Conservation (phyloP, 2,113 vertebrate species). For the Ornithorhynchus anatinus region DNA sequence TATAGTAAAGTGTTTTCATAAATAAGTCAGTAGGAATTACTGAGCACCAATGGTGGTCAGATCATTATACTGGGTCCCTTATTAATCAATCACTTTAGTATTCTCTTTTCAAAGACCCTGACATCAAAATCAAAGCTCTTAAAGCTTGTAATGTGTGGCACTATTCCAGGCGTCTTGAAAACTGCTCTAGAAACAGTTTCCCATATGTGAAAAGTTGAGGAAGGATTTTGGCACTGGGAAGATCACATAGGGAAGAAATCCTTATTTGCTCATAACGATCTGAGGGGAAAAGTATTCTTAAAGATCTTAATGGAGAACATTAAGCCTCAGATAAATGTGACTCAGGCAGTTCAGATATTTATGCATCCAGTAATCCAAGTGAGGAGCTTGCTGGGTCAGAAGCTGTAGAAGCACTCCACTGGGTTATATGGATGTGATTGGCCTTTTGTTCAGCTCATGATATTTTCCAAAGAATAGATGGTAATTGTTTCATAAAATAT, state of each 20-base stretch:
- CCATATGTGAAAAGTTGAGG: conserved; percentile 35
- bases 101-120: conserved; percentile 1
- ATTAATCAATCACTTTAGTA: neutral
- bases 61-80: neutral
- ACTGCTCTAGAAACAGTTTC: conserved; percentile 8
- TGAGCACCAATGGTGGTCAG: neutral
- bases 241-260: conserved; percentile 12
- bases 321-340: conserved; percentile 25
- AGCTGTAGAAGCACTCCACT: conserved; percentile 4
- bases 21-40: neutral
- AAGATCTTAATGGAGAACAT: conserved; percentile 18
- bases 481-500: conserved; percentile 46
- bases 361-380: conserved; percentile 34
- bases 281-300: conserved; percentile 23
- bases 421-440: conserved; percentile 20
- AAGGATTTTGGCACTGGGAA: conserved; percentile 42
- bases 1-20: neutral
- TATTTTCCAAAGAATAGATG: conserved; percentile 51
- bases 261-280: conserved; percentile 23
- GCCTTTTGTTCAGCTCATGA: conserved; percentile 18
- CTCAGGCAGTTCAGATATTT: conserved; percentile 13
- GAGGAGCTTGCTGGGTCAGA: conserved; percentile 25
- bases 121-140: conserved; percentile 49
- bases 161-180: conserved; percentile 36
- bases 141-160: conserved; percentile 56